Base-by-base conservation (phyloP, 1,140 invertebrate genomes). In the Zophobas morio region DNA sequence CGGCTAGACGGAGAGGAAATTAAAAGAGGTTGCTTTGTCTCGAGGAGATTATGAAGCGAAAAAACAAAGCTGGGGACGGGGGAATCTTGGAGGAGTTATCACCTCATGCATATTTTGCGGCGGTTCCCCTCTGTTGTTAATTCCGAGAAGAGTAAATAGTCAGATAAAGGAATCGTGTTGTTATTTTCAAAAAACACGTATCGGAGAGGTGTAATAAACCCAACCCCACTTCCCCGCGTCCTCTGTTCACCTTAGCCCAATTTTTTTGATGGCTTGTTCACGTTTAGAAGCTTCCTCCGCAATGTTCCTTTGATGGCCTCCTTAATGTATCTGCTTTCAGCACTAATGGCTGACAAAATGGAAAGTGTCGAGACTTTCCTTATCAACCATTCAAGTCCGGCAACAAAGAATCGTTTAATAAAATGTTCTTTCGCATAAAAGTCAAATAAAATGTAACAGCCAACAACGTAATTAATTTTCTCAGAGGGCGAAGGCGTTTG, bases 401-500 rank as follows among this genome's bases (percentile, higher is more conserved):
- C 35, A 60, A 60, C 37, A 66, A 66, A 46, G 57, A 63, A 63
- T 63, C 1, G 35, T 57, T 57, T 57, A 57, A 4, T 4, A 60
- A 36, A 60, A 60, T 36, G 5, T 33, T 60, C 34, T 6, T 6
- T 63, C 54, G 49, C 3, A 35, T 35, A 34, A 57, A 57, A 57
- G 54, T 57, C 33, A 40, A 66, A 66, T 66, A 66, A 66, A 66
- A 66, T 32, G 37, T 66, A 66, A 66, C 39, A 20, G 39, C 39
- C 42, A 66, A 66, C 60, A 66, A 4, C 20, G 60, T 66, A 66
- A 66, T 66, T 66, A 66, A 66, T 66, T 66, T 66, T 66, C 37
- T 39, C 60, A n/a, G 36, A 36, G 60, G 42, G 60, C 4, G n/a
- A 51, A 51, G 20, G 60, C 39, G 20, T 66, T 66, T 66, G 37